These are phyloP conservation scores for Myanophis thanlyinensis DNA, from an alignment of 2,113 vertebrate species.

Conservation along the genomic window DNA sequence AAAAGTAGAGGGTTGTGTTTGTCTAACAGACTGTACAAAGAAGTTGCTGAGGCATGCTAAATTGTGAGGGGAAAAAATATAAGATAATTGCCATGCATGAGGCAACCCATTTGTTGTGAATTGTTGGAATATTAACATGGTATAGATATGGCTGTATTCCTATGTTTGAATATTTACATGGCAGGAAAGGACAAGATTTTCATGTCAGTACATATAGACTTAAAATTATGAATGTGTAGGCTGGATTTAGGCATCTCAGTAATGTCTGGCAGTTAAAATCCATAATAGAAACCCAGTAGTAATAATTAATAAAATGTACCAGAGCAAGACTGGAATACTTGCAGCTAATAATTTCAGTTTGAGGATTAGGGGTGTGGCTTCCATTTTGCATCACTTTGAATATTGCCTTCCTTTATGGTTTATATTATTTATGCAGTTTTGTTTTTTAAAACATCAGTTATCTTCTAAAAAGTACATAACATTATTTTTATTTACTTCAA, in stretches of 20 bases:
- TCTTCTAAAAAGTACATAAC: not conserved
- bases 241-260: not conserved
- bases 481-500: not conserved
- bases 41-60: conserved; percentile 55
- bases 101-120: conserved; percentile 56
- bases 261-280: not conserved
- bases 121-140: conserved; percentile 25
- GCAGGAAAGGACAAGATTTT: conserved; percentile 26
- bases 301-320: not conserved
- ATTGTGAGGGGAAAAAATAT: conserved; percentile 57
- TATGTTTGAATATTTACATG: not conserved
- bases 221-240: conserved; percentile 4
- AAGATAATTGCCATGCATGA: conserved; percentile 45
- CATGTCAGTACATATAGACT: conserved; percentile 22
- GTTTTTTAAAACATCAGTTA: not conserved
- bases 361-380: not conserved
- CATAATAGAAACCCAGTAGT: not conserved
- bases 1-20: conserved; percentile 48
- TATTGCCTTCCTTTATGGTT: not conserved
- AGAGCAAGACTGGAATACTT: not conserved
- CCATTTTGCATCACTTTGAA: not conserved
- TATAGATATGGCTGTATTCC: not conserved
- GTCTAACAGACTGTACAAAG: conserved; percentile 53
- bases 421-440: conserved; percentile 2
- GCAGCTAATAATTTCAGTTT: not conserved